Percentiles rank a stretch among this genome's conserved stretches.
Conservation (phyloP, 2,888 invertebrate species). For the Drosophila kambysellisi region DNA sequence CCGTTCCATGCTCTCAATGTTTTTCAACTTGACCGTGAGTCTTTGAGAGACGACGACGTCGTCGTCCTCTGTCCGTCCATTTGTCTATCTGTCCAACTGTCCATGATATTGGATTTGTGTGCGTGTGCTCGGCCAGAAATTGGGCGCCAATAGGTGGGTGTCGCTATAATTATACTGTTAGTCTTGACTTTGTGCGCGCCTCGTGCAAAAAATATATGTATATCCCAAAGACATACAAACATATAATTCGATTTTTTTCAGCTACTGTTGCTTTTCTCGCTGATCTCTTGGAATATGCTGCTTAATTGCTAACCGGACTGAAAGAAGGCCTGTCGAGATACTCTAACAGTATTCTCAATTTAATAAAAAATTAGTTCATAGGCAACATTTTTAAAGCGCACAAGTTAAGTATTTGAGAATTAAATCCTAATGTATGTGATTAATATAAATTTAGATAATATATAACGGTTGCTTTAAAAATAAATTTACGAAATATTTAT, state of each 20-base stretch:
- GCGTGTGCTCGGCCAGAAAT: conserved; percentile 56
- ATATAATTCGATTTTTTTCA: neutral
- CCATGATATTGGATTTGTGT: conserved; percentile 60
- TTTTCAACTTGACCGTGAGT: conserved; percentile 81
- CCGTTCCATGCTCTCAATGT: conserved; percentile 68
- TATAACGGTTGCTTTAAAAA: no score
- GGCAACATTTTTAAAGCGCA: neutral
- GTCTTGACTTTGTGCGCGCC: conserved; percentile 81
- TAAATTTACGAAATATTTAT: neutral
- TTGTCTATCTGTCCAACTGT: conserved; percentile 17
- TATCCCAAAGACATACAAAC: conserved; percentile 27
- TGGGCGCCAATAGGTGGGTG: conserved; percentile 82
- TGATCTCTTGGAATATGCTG: conserved; percentile 27
- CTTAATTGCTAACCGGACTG: conserved; percentile 31
- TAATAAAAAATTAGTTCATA: neutral
- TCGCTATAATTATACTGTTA: conserved; percentile 76
- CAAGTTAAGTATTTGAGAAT: neutral
- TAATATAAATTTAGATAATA: neutral
- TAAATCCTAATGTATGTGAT: neutral
- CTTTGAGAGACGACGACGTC: conserved; percentile 21
- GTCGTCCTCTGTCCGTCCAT: conserved; percentile 43
- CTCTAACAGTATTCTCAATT: neutral
- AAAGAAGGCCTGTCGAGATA: conserved; percentile 3
- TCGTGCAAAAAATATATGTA: conserved; percentile 71
- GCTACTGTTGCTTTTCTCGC: neutral